Evolutionary conservation across 2,888 invertebrate species (phyloP).

Genomic region (Micropterix aruncella): DNA sequence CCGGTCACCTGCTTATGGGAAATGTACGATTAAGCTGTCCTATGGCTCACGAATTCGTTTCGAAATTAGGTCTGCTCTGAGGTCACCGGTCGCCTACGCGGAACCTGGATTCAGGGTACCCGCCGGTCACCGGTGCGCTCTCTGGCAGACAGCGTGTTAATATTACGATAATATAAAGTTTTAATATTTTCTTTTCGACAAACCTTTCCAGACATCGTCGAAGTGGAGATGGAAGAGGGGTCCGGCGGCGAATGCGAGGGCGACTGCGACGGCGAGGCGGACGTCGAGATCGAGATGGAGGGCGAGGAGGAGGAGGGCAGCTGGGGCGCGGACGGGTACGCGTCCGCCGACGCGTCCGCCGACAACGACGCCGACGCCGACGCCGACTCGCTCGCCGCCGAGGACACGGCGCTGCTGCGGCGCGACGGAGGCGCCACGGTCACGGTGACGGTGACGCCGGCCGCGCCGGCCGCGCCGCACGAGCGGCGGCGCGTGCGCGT

Average conservation of each 20-base stretch:
- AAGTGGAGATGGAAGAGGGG: slow-evolving; percentile 6
- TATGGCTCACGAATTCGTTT: no score
- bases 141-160: no score
- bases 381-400: slow-evolving; percentile 35
- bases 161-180: no score
- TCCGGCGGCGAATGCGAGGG: slow-evolving; percentile 7
- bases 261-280: slow-evolving; percentile 20
- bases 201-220: slow-evolving; percentile 1
- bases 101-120: no score
- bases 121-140: no score
- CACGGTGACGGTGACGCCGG: slow-evolving; percentile 13
- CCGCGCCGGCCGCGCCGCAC: slow-evolving; percentile 12
- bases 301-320: slow-evolving; percentile 25
- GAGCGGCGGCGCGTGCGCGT: slow-evolving; percentile 30
- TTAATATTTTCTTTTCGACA: no score
- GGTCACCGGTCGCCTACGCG: no score
- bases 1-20: no score
- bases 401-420: slow-evolving; percentile 37
- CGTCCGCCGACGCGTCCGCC: slow-evolving; percentile 37
- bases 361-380: slow-evolving; percentile 39
- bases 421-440: slow-evolving; percentile 28
- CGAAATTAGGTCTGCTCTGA: no score
- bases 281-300: slow-evolving; percentile 20
- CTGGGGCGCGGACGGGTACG: slow-evolving; percentile 29
- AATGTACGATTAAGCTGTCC: no score